Percentiles rank a stretch among this genome's conserved stretches.
phyloP scores from a whole-genome alignment of 2,113 vertebrate species.

The Podocnemis expansa region DNA sequence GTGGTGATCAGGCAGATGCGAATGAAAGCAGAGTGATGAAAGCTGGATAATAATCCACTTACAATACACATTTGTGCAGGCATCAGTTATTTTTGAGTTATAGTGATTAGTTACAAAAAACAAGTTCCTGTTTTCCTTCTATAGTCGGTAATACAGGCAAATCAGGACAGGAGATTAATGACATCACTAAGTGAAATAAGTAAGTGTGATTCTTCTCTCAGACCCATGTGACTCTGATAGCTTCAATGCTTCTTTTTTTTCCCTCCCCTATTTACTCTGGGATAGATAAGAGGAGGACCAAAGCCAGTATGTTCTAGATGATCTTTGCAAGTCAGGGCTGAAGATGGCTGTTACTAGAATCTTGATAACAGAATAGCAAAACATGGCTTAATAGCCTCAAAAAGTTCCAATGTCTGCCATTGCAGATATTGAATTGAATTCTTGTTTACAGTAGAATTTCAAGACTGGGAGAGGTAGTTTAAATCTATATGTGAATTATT shows the following conservation, averaged over 20 bases:
- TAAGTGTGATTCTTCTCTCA: slow-evolving; percentile 31
- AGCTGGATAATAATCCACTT: slow-evolving; percentile 37
- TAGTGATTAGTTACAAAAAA: slow-evolving; percentile 38
- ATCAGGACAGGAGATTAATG: slow-evolving; percentile 39
- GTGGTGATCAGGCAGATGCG: slow-evolving; percentile 30
- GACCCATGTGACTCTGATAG: background rate
- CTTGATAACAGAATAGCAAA: slow-evolving; percentile 19
- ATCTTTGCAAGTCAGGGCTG: background rate
- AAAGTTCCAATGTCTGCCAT: background rate
- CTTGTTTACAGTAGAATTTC: background rate
- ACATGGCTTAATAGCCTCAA: background rate
- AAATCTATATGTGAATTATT: slow-evolving; percentile 53
- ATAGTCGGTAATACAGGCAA: slow-evolving; percentile 30
- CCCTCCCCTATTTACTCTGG: slow-evolving; percentile 22
- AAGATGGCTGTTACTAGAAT: slow-evolving; percentile 35
- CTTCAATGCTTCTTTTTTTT: background rate
- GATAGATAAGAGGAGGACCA: slow-evolving; percentile 3
- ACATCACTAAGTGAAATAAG: slow-evolving; percentile 34
- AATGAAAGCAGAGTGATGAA: slow-evolving; percentile 35
- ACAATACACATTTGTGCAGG: slow-evolving; percentile 7
- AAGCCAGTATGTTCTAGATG: background rate
- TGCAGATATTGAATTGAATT: slow-evolving; percentile 19
- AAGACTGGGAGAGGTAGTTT: slow-evolving; percentile 32
- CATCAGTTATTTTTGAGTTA: slow-evolving; percentile 55
- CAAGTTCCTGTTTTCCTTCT: slow-evolving; percentile 54